A percentile compares a stretch with the other conserved stretches of the same genome.
Conservation (phyloP, 1,140 invertebrate genomes). For the Magallana gigas region DNA sequence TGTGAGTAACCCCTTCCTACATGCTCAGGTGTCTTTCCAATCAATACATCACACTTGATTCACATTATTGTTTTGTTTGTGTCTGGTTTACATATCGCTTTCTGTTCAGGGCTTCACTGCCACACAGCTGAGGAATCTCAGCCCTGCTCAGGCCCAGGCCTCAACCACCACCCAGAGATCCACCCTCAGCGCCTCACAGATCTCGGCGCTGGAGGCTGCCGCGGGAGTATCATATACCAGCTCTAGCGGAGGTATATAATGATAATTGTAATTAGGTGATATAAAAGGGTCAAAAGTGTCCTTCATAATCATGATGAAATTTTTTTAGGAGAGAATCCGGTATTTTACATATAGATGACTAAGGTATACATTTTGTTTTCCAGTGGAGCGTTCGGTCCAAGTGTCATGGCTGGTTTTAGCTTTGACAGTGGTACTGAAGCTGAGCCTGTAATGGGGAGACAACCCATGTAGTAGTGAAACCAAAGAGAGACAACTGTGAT, state of each 20-base stretch:
- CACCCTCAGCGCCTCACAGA: conserved; percentile 41
- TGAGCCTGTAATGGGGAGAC: background rate
- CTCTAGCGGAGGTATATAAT: background rate
- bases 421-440: background rate
- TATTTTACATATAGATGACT: too few relatives aligned
- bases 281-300: too few relatives aligned
- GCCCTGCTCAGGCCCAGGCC: conserved; percentile 48
- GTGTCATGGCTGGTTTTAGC: background rate
- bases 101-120: conserved; percentile 45
- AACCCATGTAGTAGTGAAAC: background rate
- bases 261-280: background rate
- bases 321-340: too few relatives aligned
- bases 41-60: too few relatives aligned
- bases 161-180: conserved; percentile 45
- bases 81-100: background rate
- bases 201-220: conserved; percentile 42
- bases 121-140: conserved; percentile 47
- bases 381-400: background rate
- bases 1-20: conserved; percentile 16
- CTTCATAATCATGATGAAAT: too few relatives aligned
- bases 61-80: too few relatives aligned
- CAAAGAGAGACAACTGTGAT: background rate
- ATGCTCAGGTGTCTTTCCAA: too few relatives aligned
- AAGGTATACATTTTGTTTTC: background rate
- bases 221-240: background rate